Base-by-base conservation (phyloP, 64 coral and sea anemone species). In the Platygyra sinensis region DNA sequence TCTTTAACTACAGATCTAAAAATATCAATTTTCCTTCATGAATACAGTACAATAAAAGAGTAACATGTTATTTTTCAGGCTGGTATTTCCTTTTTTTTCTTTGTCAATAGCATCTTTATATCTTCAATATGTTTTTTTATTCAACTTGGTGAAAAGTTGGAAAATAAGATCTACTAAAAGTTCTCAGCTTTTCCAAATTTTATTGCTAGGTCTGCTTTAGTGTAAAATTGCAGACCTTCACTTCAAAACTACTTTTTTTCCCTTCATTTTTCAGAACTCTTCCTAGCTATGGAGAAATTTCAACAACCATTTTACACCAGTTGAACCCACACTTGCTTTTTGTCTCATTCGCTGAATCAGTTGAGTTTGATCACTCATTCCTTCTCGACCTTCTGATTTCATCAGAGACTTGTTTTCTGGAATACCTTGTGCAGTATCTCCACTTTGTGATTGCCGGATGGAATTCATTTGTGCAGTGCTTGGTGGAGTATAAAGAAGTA, bases 361-460 rank as follows among this genome's bases (percentile, higher is more conserved):
- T 95, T 77, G 59, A 69, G 13, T 95, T 92, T 83, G 96, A 98
- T 46, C 93, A 94, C 46, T 95, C 93, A 5, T 49, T 98, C 27
- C 63, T 98, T 9, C 87, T 98, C 25, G 96, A 98, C 62, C 92
- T 98, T 32, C 90, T 98, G 3, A 89, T 98, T 25, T 98, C 96
- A 29, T 87, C 86, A 33, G 96, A 98, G 82, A 98, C 96, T 24
- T 14, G 51, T 16, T 98, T 98, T 62, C 86, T 98, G 28, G 76
- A 89, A 30, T 98, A 98, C 60, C 46, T 95, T 17, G 22, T 89
- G 3, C 39, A 89, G 3, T 98, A 95, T 49, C 87, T 98, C 13
- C 93, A 80, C 75, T 72, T 86, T 29, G 61, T 95, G 13, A 42
- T 90, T 36, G 51, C 24, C 76, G 88, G 90, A 60, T 98, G 96